Evolutionary conservation across 2,797 vertebrate species (phyloP).

Genomic region (Salmo trutta): DNA sequence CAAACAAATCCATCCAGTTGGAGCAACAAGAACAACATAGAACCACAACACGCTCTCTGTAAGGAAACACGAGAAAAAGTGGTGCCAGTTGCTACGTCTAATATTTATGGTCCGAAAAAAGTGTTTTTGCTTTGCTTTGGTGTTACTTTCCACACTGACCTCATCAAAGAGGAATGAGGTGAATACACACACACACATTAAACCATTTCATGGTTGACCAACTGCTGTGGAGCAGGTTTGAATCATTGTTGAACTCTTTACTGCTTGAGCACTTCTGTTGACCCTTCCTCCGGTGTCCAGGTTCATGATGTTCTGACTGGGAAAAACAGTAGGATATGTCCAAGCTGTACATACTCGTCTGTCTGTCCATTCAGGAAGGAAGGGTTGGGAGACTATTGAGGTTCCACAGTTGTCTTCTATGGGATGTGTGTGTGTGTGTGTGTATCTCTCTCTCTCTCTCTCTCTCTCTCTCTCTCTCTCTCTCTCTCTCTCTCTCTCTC

Average conservation of each 20-base stretch:
- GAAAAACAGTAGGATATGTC: too few relatives aligned
- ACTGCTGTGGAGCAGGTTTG: conserved; percentile 12
- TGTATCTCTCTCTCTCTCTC: too few relatives aligned
- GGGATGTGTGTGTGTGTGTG: too few relatives aligned
- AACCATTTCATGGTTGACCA: conserved; percentile 41
- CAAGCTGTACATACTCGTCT: too few relatives aligned
- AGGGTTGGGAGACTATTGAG: too few relatives aligned
- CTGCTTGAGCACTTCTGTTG: neutral
- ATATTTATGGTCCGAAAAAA: conserved; percentile 30
- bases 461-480: too few relatives aligned
- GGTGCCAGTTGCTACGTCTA: conserved; percentile 9
- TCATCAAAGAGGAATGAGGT: conserved; percentile 62
- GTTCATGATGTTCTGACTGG: neutral
- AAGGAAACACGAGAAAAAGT: conserved; percentile 12
- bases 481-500: too few relatives aligned
- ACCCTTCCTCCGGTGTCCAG: neutral
- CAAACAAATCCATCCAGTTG: neutral
- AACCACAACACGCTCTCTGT: neutral
- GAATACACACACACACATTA: conserved; percentile 46
- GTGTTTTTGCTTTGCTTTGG: conserved; percentile 5
- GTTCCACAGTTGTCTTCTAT: too few relatives aligned
- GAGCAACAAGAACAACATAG: neutral
- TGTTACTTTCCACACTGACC: conserved; percentile 59
- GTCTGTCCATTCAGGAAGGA: too few relatives aligned
- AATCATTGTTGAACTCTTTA: neutral